Evolutionary conservation across 2,113 vertebrate species (phyloP).

Genomic region (Ochotona princeps): DNA sequence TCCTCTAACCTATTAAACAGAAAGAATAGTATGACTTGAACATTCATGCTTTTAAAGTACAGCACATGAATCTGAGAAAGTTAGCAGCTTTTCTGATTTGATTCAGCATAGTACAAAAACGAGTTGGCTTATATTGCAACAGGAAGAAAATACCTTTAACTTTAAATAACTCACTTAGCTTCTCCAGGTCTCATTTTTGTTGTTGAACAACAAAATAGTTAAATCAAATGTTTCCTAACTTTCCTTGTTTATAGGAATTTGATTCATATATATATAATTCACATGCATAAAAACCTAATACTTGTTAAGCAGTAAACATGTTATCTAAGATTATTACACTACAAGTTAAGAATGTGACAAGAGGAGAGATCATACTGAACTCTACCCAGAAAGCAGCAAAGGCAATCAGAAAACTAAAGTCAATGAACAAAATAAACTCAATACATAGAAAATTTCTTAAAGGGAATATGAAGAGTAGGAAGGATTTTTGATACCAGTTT

Average conservation of each 20-base stretch:
- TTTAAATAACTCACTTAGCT: constrained; percentile 41
- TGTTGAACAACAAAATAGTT: not conserved
- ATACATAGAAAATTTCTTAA: not conserved
- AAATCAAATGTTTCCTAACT: constrained; percentile 7
- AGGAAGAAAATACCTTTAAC: constrained; percentile 17
- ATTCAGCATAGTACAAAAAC: constrained; percentile 30
- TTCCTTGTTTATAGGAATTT: not conserved
- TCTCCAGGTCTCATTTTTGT: not conserved
- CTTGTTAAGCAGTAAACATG: not conserved
- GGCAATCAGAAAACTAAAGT: not conserved
- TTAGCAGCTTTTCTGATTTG: constrained; percentile 49
- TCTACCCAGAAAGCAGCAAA: not conserved
- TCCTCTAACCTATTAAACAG: constrained; percentile 56
- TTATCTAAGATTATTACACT: not conserved
- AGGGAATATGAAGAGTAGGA: not conserved
- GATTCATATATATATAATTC: not conserved
- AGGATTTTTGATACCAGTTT: not conserved
- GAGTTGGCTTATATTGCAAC: constrained; percentile 23
- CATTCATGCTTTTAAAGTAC: constrained; percentile 56
- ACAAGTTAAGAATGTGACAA: not conserved
- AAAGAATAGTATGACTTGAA: constrained; percentile 56
- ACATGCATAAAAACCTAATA: not conserved
- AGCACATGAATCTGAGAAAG: constrained; percentile 39
- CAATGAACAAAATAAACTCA: not conserved
- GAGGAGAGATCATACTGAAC: not conserved